These are phyloP conservation scores for Gadopsis marmoratus DNA, from an alignment of 2,797 vertebrate species.

Conservation along the genomic window DNA sequence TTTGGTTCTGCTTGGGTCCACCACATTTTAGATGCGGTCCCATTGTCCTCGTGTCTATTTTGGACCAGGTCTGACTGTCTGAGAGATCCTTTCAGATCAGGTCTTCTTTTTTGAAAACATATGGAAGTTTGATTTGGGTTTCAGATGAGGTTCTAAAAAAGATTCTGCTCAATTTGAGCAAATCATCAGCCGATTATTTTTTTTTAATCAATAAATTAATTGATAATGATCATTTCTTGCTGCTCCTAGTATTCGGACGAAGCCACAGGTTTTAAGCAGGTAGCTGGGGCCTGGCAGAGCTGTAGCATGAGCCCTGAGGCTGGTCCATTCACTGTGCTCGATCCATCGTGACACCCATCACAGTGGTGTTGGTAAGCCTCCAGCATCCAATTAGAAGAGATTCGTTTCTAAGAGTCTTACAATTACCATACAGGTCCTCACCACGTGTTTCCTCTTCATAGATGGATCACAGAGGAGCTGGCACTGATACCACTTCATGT, in stretches of 20 bases:
- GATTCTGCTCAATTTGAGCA: not conserved
- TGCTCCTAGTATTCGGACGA: not conserved
- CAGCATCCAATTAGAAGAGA: conserved; percentile 81
- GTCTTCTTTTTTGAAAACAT: not conserved
- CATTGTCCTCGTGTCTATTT: not conserved
- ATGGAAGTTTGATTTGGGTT: not conserved
- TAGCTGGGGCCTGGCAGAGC: not conserved
- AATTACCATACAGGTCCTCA: conserved; percentile 53
- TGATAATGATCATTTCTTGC: not conserved
- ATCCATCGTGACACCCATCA: conserved; percentile 60
- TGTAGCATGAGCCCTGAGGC: conserved; percentile 7
- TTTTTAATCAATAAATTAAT: not conserved
- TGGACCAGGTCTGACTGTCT: not conserved
- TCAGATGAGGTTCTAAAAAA: not conserved
- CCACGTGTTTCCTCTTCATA: conserved; percentile 67
- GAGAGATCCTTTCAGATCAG: not conserved
- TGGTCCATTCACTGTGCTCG: conserved; percentile 50
- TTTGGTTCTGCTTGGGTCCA: not conserved
- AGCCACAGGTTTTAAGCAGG: not conserved
- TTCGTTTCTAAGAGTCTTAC: conserved; percentile 84
- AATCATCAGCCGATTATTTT: not conserved
- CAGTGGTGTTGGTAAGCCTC: conserved; percentile 60
- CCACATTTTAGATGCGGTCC: not conserved
- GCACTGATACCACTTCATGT: conserved; percentile 13
- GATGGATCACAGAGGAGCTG: conserved; percentile 32